Evolutionary conservation across 92 coral and sea anemone species (phyloP).

Genomic region (Phenganax stokvisi): DNA sequence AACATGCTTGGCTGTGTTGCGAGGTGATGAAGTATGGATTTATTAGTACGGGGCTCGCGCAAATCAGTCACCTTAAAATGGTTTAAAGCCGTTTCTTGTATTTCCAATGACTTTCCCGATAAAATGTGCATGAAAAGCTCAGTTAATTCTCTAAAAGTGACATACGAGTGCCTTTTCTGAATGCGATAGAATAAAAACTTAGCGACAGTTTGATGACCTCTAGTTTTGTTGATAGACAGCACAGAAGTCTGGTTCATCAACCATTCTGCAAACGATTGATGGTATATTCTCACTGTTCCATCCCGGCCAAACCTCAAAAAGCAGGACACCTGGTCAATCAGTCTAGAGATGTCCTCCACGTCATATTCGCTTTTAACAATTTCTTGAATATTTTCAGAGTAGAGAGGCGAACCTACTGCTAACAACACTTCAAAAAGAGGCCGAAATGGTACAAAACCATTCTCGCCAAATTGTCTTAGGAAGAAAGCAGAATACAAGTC

Average conservation of each 20-base stretch:
- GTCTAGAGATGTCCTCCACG: slow-evolving; percentile 14
- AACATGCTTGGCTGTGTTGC: slow-evolving; percentile 43
- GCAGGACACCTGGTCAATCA: slow-evolving; percentile 16
- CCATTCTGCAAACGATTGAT: slow-evolving; percentile 55
- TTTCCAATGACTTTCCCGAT: slow-evolving; percentile 20
- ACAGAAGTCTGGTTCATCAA: slow-evolving; percentile 41
- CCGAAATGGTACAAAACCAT: slow-evolving; percentile 37
- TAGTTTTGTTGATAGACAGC: slow-evolving; percentile 15
- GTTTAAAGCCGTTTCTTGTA: not conserved
- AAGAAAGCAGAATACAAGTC: slow-evolving; percentile 35
- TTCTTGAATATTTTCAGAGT: slow-evolving; percentile 34
- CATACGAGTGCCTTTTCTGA: not conserved
- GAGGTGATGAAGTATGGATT: slow-evolving; percentile 48
- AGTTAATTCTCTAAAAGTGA: slow-evolving; percentile 11
- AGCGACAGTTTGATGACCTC: slow-evolving; percentile 37
- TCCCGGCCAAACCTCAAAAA: slow-evolving; percentile 44
- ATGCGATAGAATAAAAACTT: slow-evolving; percentile 16
- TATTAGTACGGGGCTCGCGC: slow-evolving; percentile 15
- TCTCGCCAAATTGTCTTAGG: slow-evolving; percentile 25
- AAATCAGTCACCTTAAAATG: slow-evolving; percentile 35
- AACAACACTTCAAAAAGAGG: slow-evolving; percentile 56
- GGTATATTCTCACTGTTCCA: slow-evolving; percentile 49
- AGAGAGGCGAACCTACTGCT: slow-evolving; percentile 48
- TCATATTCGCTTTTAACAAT: slow-evolving; percentile 40
- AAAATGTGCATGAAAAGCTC: slow-evolving; percentile 42